Conservation (phyloP, 2,797 vertebrate species). For the Coilia nasus region DNA sequence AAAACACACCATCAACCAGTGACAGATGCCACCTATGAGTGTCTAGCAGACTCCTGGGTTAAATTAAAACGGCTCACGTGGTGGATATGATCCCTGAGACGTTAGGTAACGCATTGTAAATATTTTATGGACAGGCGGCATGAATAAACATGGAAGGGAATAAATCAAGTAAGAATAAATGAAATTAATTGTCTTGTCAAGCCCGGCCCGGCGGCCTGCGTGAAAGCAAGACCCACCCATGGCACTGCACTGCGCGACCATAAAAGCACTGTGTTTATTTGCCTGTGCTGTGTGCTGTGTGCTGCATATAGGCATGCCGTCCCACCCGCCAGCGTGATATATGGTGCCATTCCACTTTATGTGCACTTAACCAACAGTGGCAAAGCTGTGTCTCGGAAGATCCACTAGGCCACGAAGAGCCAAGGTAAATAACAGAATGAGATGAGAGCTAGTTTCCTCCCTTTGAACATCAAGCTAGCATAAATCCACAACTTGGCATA, state of each 20-base stretch:
- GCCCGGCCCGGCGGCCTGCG: not conserved
- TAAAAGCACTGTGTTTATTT: not conserved
- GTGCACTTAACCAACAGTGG: not conserved
- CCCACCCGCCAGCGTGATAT: not conserved
- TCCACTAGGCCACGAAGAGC: too few species aligned
- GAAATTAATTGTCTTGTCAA: not conserved
- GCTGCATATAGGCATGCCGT: not conserved
- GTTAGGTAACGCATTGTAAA: not conserved
- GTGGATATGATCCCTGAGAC: not conserved
- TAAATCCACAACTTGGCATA: not conserved
- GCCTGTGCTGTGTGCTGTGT: not conserved
- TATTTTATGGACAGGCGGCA: not conserved
- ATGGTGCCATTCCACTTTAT: constrained; percentile 6
- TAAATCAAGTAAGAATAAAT: not conserved
- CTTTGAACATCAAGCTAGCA: not conserved
- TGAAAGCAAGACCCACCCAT: not conserved
- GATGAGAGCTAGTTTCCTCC: not conserved
- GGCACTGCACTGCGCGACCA: not conserved
- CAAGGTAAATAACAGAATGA: too few species aligned
- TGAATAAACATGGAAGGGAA: not conserved
- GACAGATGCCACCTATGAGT: not conserved
- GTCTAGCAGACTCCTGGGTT: not conserved
- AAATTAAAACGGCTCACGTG: not conserved
- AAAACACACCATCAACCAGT: not conserved
- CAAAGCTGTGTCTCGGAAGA: too few species aligned